Conservation (phyloP, 1,140 invertebrate genomes). For the Drosophila biarmipes region DNA sequence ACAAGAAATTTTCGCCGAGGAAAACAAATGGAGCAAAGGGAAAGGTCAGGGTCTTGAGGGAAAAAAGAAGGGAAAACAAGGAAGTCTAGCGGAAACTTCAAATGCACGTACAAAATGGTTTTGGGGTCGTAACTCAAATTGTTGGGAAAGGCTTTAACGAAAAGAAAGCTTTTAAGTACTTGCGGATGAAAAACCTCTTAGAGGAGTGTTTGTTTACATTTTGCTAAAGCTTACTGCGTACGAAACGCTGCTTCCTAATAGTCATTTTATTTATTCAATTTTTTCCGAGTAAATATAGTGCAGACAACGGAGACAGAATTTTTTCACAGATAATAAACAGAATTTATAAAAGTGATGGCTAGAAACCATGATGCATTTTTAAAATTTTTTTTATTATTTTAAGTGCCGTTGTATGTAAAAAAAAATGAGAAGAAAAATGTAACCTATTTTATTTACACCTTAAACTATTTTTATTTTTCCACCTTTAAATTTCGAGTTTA, state of each 20-base stretch:
- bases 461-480: too few relatives aligned
- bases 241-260: too few relatives aligned
- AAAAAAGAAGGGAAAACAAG: slow-evolving; percentile 2
- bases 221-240: neutral
- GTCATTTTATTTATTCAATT: too few relatives aligned
- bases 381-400: too few relatives aligned
- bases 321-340: too few relatives aligned
- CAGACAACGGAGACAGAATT: too few relatives aligned
- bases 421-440: too few relatives aligned
- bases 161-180: neutral
- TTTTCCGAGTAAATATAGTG: too few relatives aligned
- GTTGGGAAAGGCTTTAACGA: slow-evolving; percentile 8
- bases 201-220: neutral
- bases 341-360: too few relatives aligned
- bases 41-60: slow-evolving; percentile 11
- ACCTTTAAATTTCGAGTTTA: neutral
- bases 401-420: too few relatives aligned
- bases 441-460: too few relatives aligned
- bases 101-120: slow-evolving; percentile 39
- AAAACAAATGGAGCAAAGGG: slow-evolving; percentile 16
- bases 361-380: too few relatives aligned
- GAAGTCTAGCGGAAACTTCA: slow-evolving; percentile 25
- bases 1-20: slow-evolving; percentile 18
- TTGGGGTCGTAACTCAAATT: slow-evolving; percentile 20
- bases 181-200: neutral